These are phyloP conservation scores for Saguinus midas DNA, from an alignment of 2,113 vertebrate species.

Conservation along the genomic window DNA sequence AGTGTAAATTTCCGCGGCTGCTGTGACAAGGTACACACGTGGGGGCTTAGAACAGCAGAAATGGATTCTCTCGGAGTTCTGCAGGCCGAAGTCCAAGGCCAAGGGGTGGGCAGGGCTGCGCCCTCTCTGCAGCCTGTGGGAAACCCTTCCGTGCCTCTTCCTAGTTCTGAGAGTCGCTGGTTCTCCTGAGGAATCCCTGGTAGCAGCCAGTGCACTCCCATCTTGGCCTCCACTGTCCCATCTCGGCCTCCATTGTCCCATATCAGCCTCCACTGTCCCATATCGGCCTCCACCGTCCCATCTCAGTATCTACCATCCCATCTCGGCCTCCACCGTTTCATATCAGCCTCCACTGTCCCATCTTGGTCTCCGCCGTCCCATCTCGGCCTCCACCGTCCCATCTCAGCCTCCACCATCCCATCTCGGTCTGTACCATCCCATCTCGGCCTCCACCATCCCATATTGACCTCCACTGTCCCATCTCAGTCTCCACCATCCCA, in stretches of 20 bases:
- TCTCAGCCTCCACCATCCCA: not conserved
- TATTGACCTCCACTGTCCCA: too few relatives aligned
- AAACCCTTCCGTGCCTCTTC: too few relatives aligned
- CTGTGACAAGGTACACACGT: rapidly evolving
- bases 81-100: not conserved
- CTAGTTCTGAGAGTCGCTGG: not conserved
- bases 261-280: too few relatives aligned
- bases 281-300: too few relatives aligned
- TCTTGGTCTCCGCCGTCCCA: not conserved
- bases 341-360: not conserved
- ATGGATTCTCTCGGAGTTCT: not conserved
- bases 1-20: rapidly evolving
- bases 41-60: not conserved
- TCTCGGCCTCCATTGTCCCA: too few relatives aligned
- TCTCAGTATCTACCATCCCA: rapidly evolving
- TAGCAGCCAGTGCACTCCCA: rapidly evolving
- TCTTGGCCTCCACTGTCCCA: not conserved
- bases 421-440: not conserved
- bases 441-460: too few relatives aligned
- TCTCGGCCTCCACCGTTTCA: not conserved
- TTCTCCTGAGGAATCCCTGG: not conserved
- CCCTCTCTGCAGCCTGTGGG: not conserved
- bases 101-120: rapidly evolving
- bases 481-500: too few relatives aligned
- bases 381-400: not conserved